Evolutionary conservation across 2,888 invertebrate species (phyloP), one percentile per base, ranked within the genome.

Genomic region (Gisinianus flammeolus): DNA sequence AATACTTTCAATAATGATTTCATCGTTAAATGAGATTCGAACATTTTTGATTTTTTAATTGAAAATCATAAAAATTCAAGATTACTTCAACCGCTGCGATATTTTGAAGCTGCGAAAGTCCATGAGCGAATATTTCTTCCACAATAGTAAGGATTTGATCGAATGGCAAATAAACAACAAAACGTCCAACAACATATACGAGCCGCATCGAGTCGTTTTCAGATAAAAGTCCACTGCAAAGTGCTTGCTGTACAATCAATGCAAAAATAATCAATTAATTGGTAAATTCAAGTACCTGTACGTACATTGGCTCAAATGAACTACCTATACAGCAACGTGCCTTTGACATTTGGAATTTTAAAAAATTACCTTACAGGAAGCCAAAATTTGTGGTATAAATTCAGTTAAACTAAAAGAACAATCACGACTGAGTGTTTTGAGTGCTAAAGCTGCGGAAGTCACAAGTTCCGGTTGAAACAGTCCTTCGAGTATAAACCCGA

Each of bases 61-160:
- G n/a, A 16, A 54, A 54, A 12, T 54, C 19, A 54, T 12, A 54
- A 3, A 54, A 35, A 35, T 35, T 35, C 12, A 56, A 28, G 12
- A 74, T 73, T 77, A 83, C 83, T 30, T 81, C 81, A 74, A 82
- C 82, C 19, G 44, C 74, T 12, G 84, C 79, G 26, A 83, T 79
- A 12, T 62, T 72, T 44, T 84, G 84, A 12, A 84, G 78, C 52
- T 81, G 81, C 22, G 80, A 74, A 5, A 84, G 62, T 58, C 80
- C 81, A 54, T 83, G 84, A 54, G 83, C 81, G 75, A 84, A 84
- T 66, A 84, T 83, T 79, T 83, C 84, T 70, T 83, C 82, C 0
- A 83, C 83, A n/a, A 81, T 81, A 8, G 79, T 79, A n/a, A 84
- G 80, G 1, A 83, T 80, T 81, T 84, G 83, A 64, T 84, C 83